Evolutionary conservation across 2,113 vertebrate genomes (phyloP).

Genomic region (Shinisaurus crocodilurus): DNA sequence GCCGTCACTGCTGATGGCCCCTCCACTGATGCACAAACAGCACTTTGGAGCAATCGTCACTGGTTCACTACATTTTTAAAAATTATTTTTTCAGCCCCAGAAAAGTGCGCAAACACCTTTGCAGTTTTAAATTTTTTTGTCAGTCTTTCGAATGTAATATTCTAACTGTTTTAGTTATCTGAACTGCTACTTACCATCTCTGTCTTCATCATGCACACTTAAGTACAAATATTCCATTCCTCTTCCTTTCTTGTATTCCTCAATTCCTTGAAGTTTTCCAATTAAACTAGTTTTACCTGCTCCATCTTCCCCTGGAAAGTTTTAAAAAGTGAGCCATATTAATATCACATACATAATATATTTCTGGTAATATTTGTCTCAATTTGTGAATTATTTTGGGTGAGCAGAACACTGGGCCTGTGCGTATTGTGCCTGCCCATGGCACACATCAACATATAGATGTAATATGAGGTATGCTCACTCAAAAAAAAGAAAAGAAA

Average conservation of each 20-base stretch:
- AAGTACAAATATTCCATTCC: conserved; percentile 98
- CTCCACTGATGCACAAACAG: too few species aligned
- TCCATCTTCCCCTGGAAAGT: conserved; percentile 91
- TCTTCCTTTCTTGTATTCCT: conserved; percentile 97
- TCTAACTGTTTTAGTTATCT: neutral
- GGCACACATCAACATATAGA: neutral
- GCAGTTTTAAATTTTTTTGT: too few species aligned
- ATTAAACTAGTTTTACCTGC: conserved; percentile 98
- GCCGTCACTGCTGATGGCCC: too few species aligned
- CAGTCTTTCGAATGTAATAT: neutral
- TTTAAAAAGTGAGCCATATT: conserved; percentile 3
- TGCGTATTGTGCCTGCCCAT: neutral
- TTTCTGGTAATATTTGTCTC: neutral
- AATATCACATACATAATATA: conserved; percentile 1
- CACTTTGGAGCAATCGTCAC: too few species aligned
- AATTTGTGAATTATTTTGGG: neutral
- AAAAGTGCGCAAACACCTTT: too few species aligned
- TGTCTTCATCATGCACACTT: conserved; percentile 95
- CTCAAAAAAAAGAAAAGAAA: neutral
- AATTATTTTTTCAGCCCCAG: too few species aligned
- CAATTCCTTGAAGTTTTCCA: conserved; percentile 93
- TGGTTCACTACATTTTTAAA: too few species aligned
- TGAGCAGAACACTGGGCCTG: neutral
- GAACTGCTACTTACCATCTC: conserved; percentile 87
- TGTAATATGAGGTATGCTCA: neutral